These are phyloP conservation scores for Anarsia innoxiella DNA, from an alignment of 2,888 invertebrate species.

Conservation along the genomic window DNA sequence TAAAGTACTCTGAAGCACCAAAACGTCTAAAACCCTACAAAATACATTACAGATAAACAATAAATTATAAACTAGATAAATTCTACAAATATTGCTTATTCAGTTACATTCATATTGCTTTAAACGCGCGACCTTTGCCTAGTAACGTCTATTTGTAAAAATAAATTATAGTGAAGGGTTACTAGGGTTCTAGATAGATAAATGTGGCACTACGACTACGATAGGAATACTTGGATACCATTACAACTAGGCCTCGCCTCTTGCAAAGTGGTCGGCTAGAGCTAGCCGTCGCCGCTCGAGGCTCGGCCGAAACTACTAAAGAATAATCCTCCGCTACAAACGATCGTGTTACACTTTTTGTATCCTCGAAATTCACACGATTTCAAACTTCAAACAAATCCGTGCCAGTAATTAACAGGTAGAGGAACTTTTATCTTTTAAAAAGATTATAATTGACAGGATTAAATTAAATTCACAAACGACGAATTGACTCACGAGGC, in stretches of 20 bases:
- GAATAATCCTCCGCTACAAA: constrained; percentile 32
- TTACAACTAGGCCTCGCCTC: too few species aligned
- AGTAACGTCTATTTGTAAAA: constrained; percentile 39
- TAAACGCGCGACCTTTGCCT: constrained; percentile 55
- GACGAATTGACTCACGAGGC: constrained; percentile 63
- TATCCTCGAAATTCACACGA: not conserved
- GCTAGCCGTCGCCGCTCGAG: too few species aligned
- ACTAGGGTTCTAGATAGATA: constrained; percentile 33
- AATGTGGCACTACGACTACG: constrained; percentile 58
- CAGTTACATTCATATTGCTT: constrained; percentile 68
- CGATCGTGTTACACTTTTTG: not conserved
- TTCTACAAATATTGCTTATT: constrained; percentile 66
- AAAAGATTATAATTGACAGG: constrained; percentile 62
- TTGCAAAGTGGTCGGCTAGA: too few species aligned
- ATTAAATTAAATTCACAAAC: constrained; percentile 51
- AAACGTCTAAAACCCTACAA: constrained; percentile 58
- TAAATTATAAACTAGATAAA: constrained; percentile 40
- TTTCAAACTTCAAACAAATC: not conserved
- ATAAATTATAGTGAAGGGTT: constrained; percentile 35
- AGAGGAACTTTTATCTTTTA: constrained; percentile 33
- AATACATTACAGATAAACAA: constrained; percentile 40
- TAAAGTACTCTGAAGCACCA: constrained; percentile 64
- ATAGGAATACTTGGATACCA: constrained; percentile 40
- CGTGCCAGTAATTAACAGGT: not conserved
- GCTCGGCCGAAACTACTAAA: too few species aligned